Percentiles rank a stretch among this genome's conserved stretches.
Evolutionary conservation across 1,140 invertebrate species (phyloP).

Genomic region (Semibalanus balanoides): DNA sequence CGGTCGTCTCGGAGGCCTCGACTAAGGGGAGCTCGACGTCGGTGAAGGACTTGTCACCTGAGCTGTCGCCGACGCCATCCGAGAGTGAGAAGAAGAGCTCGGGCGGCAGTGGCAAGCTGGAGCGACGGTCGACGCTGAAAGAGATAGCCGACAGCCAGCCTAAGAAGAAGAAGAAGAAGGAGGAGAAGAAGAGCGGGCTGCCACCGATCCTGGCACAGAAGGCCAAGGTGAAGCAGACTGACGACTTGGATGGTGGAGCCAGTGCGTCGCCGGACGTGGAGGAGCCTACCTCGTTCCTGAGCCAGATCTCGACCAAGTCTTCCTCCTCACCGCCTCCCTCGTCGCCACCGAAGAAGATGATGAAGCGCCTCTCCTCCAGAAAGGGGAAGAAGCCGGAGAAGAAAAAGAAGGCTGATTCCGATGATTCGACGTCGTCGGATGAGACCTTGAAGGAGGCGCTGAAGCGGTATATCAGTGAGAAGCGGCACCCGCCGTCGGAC

Average conservation of each 20-base stretch:
- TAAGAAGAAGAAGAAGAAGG: neutral
- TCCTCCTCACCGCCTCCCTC: too few relatives aligned
- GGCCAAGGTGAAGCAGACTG: neutral
- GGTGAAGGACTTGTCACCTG: too few relatives aligned
- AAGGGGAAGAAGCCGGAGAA: neutral
- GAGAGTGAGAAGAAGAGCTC: too few relatives aligned
- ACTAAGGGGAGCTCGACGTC: too few relatives aligned
- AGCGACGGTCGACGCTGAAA: too few relatives aligned
- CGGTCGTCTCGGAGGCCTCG: too few relatives aligned
- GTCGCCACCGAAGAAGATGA: too few relatives aligned
- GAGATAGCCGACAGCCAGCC: too few relatives aligned
- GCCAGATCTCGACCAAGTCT: neutral
- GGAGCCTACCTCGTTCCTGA: neutral
- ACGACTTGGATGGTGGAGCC: neutral
- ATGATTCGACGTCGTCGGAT: neutral
- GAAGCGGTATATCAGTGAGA: neutral
- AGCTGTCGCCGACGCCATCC: too few relatives aligned
- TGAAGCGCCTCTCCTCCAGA: neutral
- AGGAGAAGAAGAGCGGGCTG: neutral
- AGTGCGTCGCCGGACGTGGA: neutral
- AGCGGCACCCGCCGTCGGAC: neutral
- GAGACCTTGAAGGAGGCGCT: neutral
- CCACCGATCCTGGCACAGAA: neutral
- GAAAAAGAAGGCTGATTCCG: neutral
- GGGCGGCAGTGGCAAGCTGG: too few relatives aligned